phyloP scores from a whole-genome alignment of 2,888 invertebrate genomes.

The Uloborus plumipes region DNA sequence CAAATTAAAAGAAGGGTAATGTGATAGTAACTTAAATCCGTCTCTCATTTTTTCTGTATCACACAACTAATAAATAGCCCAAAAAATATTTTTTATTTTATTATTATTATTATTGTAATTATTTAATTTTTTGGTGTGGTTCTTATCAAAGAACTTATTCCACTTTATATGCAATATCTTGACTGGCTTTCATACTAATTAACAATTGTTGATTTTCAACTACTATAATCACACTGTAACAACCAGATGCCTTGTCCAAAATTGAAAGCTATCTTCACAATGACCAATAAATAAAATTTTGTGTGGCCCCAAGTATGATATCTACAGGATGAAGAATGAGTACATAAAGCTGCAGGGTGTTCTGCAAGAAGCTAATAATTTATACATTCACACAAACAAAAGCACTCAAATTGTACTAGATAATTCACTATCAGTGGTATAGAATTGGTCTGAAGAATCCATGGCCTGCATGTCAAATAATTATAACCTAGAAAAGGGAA shows the following conservation, averaged over 20 bases:
- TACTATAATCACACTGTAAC: slow-evolving; percentile 3
- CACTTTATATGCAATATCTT: too few relatives aligned
- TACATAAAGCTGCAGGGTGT: slow-evolving; percentile 7
- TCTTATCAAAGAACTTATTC: too few relatives aligned
- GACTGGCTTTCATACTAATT: too few relatives aligned
- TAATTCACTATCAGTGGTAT: slow-evolving; percentile 7
- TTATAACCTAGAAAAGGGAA: neutral
- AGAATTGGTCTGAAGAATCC: slow-evolving; percentile 9
- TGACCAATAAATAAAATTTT: slow-evolving; percentile 18
- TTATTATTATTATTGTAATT: too few relatives aligned
- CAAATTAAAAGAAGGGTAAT: too few relatives aligned
- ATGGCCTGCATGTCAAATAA: slow-evolving; percentile 28
- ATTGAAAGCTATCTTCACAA: slow-evolving; percentile 1
- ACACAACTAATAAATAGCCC: too few relatives aligned
- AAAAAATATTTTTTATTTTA: too few relatives aligned
- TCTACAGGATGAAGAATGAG: slow-evolving; percentile 26
- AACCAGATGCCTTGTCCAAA: neutral
- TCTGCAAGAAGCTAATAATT: slow-evolving; percentile 16
- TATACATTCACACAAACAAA: slow-evolving; percentile 29
- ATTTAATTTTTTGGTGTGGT: too few relatives aligned
- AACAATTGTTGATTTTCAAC: too few relatives aligned
- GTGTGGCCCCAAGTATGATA: slow-evolving; percentile 23
- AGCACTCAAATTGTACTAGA: slow-evolving; percentile 23
- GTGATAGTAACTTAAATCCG: too few relatives aligned
- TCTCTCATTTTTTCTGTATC: too few relatives aligned